phyloP scores from a whole-genome alignment of 2,888 invertebrate species.

The Hoplodrina blanda region DNA sequence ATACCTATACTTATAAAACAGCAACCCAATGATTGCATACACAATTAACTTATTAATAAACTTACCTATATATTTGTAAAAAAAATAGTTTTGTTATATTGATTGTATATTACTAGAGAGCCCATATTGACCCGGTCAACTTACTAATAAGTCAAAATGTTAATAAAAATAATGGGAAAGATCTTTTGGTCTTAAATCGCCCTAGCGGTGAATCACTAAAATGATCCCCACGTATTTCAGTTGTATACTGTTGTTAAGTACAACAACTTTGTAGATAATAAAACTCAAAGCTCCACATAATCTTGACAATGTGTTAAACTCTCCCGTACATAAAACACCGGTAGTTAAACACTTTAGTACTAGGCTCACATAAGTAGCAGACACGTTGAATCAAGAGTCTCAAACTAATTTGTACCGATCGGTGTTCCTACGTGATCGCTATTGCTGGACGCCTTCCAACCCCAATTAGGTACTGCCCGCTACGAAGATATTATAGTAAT shows the following conservation, averaged over 20 bases:
- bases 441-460: slow-evolving; percentile 48
- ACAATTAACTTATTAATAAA: too few relatives aligned
- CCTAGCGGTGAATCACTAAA: neutral
- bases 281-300: neutral
- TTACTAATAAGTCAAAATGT: too few relatives aligned
- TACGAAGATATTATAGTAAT: slow-evolving; percentile 30
- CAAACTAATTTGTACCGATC: slow-evolving; percentile 47
- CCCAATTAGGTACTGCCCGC: slow-evolving; percentile 45
- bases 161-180: neutral
- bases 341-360: slow-evolving; percentile 3
- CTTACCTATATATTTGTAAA: too few relatives aligned
- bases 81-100: too few relatives aligned
- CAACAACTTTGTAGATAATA: neutral
- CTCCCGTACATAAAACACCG: neutral
- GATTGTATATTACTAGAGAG: too few relatives aligned
- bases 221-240: neutral
- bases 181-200: neutral
- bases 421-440: slow-evolving; percentile 31
- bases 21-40: too few relatives aligned
- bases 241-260: neutral
- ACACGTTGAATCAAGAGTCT: slow-evolving; percentile 23
- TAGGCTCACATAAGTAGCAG: slow-evolving; percentile 21
- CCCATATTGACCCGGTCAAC: too few relatives aligned
- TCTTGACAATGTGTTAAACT: neutral
- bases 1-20: too few relatives aligned